These are phyloP conservation scores for Iselma pallidipennis DNA, from an alignment of 2,888 invertebrate genomes.

Conservation along the genomic window DNA sequence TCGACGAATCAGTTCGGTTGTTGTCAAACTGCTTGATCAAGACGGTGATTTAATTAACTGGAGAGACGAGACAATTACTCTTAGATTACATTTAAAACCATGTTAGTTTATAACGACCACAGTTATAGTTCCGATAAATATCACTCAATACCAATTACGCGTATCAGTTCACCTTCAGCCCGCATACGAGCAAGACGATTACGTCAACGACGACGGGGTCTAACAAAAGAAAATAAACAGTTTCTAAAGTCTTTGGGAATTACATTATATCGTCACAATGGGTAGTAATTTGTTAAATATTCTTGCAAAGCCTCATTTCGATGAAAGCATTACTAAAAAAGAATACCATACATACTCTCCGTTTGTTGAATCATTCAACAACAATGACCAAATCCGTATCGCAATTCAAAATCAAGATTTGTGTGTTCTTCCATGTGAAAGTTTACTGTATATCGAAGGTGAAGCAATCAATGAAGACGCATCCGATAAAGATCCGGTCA, in stretches of 20 bases:
- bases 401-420: slow-evolving; percentile 40
- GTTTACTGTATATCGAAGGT: slow-evolving; percentile 30
- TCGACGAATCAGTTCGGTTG: slow-evolving; percentile 32
- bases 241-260: slow-evolving; percentile 22
- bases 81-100: slow-evolving; percentile 27
- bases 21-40: slow-evolving; percentile 41
- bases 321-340: slow-evolving; percentile 33
- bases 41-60: slow-evolving; percentile 42
- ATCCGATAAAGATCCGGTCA: too few species aligned
- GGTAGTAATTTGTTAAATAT: slow-evolving; percentile 27
- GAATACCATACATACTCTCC: slow-evolving; percentile 38
- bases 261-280: slow-evolving; percentile 18
- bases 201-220: not conserved
- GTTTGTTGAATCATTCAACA: slow-evolving; percentile 35
- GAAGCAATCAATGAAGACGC: too few species aligned
- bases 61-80: slow-evolving; percentile 39
- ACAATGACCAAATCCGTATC: slow-evolving; percentile 43
- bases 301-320: slow-evolving; percentile 21
- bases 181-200: slow-evolving; percentile 7
- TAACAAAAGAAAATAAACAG: slow-evolving; percentile 18
- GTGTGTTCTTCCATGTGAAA: slow-evolving; percentile 29
- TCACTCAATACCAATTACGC: not conserved
- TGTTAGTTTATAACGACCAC: slow-evolving; percentile 15
- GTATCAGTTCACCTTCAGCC: slow-evolving; percentile 5
- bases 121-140: slow-evolving; percentile 9